Base-by-base conservation (phyloP, 2,797 vertebrate species). In the Tamandua tetradactyla region DNA sequence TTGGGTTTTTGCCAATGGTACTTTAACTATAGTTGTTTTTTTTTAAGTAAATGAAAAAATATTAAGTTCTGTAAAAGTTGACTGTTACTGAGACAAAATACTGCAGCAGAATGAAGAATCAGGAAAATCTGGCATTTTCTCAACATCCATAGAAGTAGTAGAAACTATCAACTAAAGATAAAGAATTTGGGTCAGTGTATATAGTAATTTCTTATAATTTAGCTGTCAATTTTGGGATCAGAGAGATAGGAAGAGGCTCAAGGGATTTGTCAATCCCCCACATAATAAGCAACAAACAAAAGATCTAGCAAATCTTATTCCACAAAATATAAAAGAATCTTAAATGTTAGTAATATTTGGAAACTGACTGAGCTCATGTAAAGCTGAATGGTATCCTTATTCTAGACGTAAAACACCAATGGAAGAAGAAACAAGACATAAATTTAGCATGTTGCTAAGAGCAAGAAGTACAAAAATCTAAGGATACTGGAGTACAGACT, bases 191-290 rank as follows among this genome's bases (percentile, higher is more conserved):
- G 88, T 75, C 42, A 89, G 49, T 23, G 10, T 75, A 72, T 40
- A 93, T 0, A 71, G 69, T 18, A 61, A 95, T 92, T 92, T 91
- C 42, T 68, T 79, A 90, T 59, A 83, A 89, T 57, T 96, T 27
- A 62, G 84, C 47, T 96, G 83, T 92, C 90, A 94, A 61, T 95
- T 91, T 71, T 30, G 92, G 87, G 84, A 86, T 62, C 15, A 97
- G 89, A 89, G 40, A 42, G 25, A 89, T 22, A 94, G 71, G 76
- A 85, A 66, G 47, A 89, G 18, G 37, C 59, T 93, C 87, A 94
- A 80, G 30, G 52, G 81, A 95, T 68, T 76, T 94, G 79, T 69
- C 76, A 91, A 92, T 35, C 96, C 25, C 71, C 64, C 14, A 42
- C 40, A 27, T 80, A 93, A 78, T 12, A 89, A 93, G 68, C 52